Evolutionary conservation across 2,888 invertebrate genomes (phyloP).

Genomic region (Drosophila kanekoi): DNA sequence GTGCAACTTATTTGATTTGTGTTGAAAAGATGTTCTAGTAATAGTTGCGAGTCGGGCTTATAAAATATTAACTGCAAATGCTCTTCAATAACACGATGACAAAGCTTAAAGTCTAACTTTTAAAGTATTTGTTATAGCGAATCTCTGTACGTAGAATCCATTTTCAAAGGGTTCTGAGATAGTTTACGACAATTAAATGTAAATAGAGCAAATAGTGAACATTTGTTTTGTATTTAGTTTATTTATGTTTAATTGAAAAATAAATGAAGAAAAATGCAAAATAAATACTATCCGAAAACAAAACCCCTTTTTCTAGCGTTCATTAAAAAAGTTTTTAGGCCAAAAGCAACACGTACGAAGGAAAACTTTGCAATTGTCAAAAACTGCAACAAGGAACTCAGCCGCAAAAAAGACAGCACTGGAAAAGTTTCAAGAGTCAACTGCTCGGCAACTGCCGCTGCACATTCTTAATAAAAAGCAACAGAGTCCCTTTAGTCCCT

Average conservation of each 20-base stretch:
- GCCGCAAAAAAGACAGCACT: conserved; percentile 53
- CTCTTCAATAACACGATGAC: background rate
- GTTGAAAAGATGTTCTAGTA: conserved; percentile 5
- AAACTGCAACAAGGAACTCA: conserved; percentile 74
- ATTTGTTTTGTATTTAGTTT: background rate
- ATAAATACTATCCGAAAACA: conserved; percentile 23
- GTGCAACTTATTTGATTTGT: conserved; percentile 52
- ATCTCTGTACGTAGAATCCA: too few species aligned
- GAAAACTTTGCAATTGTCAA: conserved; percentile 74
- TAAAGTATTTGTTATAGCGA: too few species aligned
- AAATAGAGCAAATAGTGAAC: background rate
- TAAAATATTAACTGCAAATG: background rate
- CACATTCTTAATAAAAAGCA: conserved; percentile 51
- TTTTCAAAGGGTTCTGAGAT: too few species aligned
- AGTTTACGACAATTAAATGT: too few species aligned
- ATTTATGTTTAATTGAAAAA: conserved; percentile 20
- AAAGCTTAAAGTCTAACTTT: too few species aligned
- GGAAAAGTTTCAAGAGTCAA: conserved; percentile 51
- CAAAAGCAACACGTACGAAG: conserved; percentile 71
- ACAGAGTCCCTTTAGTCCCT: conserved; percentile 13
- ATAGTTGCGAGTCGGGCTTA: background rate
- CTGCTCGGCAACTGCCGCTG: conserved; percentile 44
- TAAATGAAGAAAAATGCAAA: conserved; percentile 20
- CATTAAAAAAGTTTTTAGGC: conserved; percentile 74
- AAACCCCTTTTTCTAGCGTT: conserved; percentile 38